Base-by-base conservation (phyloP, 2,888 invertebrate genomes). In the Nemurella pictetii region DNA sequence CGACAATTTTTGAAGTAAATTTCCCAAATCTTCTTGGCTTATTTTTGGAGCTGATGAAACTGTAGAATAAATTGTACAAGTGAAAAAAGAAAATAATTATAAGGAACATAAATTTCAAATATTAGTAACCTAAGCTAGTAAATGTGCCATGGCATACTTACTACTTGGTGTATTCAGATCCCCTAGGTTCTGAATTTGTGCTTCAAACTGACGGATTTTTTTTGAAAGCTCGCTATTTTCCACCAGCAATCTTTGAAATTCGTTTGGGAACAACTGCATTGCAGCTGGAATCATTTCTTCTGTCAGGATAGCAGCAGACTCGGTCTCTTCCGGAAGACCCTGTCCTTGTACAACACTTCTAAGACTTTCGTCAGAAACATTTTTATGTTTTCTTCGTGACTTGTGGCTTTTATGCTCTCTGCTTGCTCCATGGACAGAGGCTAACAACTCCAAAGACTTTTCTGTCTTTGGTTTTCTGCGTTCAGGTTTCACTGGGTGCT, bases 131-230 rank as follows among this genome's bases (percentile, higher is more conserved):
- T 74, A 28, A 77, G 26, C 28, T 26, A 7, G 28, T 28, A 12
- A 77, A 27, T 26, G 15, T 12, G 20, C 77, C 28, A n/a, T 27
- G 20, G 78, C 9, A 74, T 30, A 30, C 78, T 29, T 36, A 29
- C 83, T 7, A 83, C n/a, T 83, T 35, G 55, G 15, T 55, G 55
- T 5, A 35, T 55, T 83, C 7, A 35, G 83, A 84, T 80, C 84
- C 27, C 86, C 86, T 29, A 85, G 85, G 80, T 86, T 85, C 83
- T 84, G 77, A 83, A 84, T 86, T 55, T 12, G 9, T 29, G 80
- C 74, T 20, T 84, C 81, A 32, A 82, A 84, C 1, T 35, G 12
- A 9, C 83, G 84, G 20, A 84, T n/a, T 55, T 25, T 32, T 55
- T 35, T 72, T 78, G 36, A 3, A 32, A 78, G 32, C 74, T 85